Percentiles rank a stretch among this genome's conserved stretches.
phyloP scores from a whole-genome alignment of 2,113 vertebrate genomes.

The Calyptomena viridis region DNA sequence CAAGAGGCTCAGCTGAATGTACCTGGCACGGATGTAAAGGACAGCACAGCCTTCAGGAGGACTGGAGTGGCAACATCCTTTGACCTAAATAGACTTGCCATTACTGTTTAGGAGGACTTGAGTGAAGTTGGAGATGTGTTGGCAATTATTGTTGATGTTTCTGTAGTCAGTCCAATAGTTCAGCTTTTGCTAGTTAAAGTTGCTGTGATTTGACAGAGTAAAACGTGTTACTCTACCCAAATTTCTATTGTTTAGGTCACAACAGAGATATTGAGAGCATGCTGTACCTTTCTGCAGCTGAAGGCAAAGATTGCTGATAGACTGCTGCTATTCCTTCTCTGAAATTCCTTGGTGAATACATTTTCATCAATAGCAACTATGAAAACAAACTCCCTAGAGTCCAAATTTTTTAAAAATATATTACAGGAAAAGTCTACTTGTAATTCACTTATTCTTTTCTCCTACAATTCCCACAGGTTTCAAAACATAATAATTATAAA shows the following conservation, averaged over 20 bases:
- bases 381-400: slow-evolving; percentile 16
- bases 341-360: background rate
- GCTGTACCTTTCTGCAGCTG: slow-evolving; percentile 8
- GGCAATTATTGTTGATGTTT: background rate
- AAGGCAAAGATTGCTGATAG: background rate
- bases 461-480: slow-evolving; percentile 36
- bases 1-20: background rate
- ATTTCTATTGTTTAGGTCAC: background rate
- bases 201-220: background rate
- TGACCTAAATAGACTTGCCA: background rate
- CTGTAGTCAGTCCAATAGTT: background rate
- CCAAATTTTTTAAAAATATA: background rate
- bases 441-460: slow-evolving; percentile 10
- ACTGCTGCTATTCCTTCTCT: slow-evolving; percentile 18
- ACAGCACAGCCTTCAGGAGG: slow-evolving; percentile 3
- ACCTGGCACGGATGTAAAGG: background rate
- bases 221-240: background rate
- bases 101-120: background rate
- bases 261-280: background rate
- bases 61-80: background rate
- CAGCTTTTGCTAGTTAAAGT: background rate
- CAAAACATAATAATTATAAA: slow-evolving; percentile 16
- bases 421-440: slow-evolving; percentile 33
- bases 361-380: background rate
- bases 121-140: background rate